A percentile compares a stretch with the other conserved stretches of the same genome.
Conservation (phyloP, 2,797 vertebrate genomes). For the Ptychobarbus kaznakovi region DNA sequence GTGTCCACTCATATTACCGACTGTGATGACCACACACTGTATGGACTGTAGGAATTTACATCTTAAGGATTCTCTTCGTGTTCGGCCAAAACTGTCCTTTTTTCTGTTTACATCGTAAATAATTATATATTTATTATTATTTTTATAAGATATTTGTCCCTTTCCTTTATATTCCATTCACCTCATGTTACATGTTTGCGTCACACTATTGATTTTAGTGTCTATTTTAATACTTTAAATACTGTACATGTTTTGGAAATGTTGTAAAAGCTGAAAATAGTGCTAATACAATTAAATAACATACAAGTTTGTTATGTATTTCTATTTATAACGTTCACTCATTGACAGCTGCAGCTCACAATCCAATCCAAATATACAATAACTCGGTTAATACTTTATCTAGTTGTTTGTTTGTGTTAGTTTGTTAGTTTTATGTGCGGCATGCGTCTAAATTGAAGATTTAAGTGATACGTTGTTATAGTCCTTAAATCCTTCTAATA, state of each 20-base stretch:
- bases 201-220: not conserved
- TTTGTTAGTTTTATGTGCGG: not conserved
- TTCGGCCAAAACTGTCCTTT: not conserved
- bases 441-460: not conserved
- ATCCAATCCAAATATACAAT: not conserved
- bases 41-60: not conserved
- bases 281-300: not conserved
- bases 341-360: not conserved
- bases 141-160: not conserved
- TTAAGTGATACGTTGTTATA: not conserved
- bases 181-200: not conserved
- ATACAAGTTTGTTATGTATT: not conserved
- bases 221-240: not conserved
- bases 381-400: not conserved
- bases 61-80: not conserved
- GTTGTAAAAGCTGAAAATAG: not conserved
- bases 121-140: not conserved
- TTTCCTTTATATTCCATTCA: not conserved
- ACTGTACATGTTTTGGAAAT: not conserved
- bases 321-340: too few relatives aligned
- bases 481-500: not conserved
- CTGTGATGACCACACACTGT: not conserved
- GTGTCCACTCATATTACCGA: not conserved
- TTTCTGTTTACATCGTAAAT: not conserved
- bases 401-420: not conserved